Conservation (phyloP, 2,113 vertebrate species). For the Eptesicus fuscus region DNA sequence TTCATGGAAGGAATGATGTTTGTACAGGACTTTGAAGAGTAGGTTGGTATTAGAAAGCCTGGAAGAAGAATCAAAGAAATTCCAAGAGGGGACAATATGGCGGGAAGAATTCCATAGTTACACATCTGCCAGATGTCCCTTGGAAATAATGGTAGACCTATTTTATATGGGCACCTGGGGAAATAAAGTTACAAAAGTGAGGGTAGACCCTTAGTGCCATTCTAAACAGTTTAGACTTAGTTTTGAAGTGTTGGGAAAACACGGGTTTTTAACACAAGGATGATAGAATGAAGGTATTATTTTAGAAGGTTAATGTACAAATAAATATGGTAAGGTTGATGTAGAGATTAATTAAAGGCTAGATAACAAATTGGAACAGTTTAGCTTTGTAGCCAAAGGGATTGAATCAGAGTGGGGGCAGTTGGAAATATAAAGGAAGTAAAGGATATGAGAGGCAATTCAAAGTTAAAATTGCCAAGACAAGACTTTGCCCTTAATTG, state of each 20-base stretch:
- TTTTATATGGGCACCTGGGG: background rate
- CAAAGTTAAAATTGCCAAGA: background rate
- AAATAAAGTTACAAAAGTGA: background rate
- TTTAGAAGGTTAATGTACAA: constrained; percentile 13
- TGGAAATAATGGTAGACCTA: background rate
- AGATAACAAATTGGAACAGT: background rate
- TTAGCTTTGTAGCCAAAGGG: background rate
- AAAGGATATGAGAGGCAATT: background rate
- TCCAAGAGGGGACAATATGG: background rate
- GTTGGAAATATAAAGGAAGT: background rate
- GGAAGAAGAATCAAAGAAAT: background rate
- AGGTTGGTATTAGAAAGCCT: background rate
- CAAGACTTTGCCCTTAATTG: background rate
- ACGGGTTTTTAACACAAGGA: background rate
- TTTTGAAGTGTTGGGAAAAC: background rate
- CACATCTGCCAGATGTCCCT: background rate
- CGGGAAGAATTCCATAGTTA: background rate
- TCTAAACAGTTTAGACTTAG: background rate
- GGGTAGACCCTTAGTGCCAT: background rate
- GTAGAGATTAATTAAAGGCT: background rate
- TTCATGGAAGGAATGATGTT: background rate
- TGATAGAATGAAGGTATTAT: background rate
- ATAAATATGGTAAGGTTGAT: background rate
- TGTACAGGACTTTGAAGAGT: background rate
- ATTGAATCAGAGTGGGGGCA: background rate